These are phyloP conservation scores for Dipodomys spectabilis DNA, from an alignment of 2,113 vertebrate genomes.

Conservation along the genomic window DNA sequence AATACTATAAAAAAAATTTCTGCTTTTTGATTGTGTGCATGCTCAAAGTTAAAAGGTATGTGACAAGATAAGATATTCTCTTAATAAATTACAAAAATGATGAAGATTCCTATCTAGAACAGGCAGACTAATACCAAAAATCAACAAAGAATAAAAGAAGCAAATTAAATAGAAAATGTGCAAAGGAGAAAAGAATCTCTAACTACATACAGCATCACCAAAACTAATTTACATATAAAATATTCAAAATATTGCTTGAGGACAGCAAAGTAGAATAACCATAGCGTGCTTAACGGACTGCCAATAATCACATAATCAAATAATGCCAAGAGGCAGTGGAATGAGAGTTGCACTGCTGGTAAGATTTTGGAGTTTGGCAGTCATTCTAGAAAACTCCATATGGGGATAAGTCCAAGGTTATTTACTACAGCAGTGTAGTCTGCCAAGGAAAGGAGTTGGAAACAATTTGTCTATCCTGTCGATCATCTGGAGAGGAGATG, in stretches of 20 bases:
- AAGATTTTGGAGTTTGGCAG: constrained; percentile 26
- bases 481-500: neutral
- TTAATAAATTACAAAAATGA: neutral
- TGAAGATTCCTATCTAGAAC: neutral
- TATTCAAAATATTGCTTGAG: neutral
- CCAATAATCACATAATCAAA: neutral
- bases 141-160: neutral
- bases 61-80: neutral
- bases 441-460: neutral
- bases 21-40: neutral
- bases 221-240: neutral
- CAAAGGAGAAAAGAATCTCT: neutral
- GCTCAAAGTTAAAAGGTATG: neutral
- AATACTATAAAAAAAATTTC: neutral
- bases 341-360: constrained; percentile 29
- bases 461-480: neutral
- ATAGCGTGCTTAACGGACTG: neutral
- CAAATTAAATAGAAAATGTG: neutral
- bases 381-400: constrained; percentile 43
- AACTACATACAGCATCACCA: neutral
- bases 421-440: neutral
- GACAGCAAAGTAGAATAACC: neutral
- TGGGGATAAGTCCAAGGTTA: neutral
- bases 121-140: neutral
- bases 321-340: constrained; percentile 13